Conservation (phyloP, 2,113 vertebrate genomes). For the Lepus europaeus region DNA sequence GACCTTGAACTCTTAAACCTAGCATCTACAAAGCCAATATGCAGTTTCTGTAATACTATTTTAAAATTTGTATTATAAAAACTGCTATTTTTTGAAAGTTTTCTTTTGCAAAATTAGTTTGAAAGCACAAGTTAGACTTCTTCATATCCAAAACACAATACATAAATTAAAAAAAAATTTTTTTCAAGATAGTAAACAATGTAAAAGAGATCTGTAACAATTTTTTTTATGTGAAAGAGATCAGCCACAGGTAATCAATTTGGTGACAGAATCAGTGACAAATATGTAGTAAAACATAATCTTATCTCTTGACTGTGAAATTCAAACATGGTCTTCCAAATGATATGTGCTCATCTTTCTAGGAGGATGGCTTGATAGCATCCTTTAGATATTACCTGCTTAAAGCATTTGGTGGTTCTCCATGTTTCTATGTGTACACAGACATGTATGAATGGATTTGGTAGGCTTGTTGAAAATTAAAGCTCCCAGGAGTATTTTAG, state of each 20-base stretch:
- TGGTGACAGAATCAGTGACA: not conserved
- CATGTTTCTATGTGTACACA: not conserved
- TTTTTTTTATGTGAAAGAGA: not conserved
- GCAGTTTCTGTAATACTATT: constrained; percentile 53
- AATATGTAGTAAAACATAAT: constrained; percentile 21
- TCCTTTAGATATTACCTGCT: not conserved
- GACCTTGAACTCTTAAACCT: constrained; percentile 58
- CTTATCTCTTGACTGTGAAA: constrained; percentile 36
- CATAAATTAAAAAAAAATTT: constrained; percentile 48
- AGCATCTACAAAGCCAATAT: constrained; percentile 31
- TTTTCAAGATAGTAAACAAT: constrained; percentile 18
- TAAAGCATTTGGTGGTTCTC: not conserved
- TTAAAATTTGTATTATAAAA: constrained; percentile 34
- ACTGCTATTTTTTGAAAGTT: constrained; percentile 41
- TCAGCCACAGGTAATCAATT: constrained; percentile 27
- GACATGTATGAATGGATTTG: not conserved
- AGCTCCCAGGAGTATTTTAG: constrained; percentile 32
- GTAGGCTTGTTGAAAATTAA: not conserved
- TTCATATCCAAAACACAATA: not conserved
- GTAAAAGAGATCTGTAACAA: not conserved
- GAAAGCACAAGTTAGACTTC: constrained; percentile 14
- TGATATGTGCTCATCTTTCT: not conserved
- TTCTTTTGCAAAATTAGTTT: constrained; percentile 53
- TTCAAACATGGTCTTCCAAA: not conserved
- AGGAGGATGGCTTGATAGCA: not conserved